Evolutionary conservation across 2,888 invertebrate genomes (phyloP).

Genomic region (Caenorhabditis wallacei): DNA sequence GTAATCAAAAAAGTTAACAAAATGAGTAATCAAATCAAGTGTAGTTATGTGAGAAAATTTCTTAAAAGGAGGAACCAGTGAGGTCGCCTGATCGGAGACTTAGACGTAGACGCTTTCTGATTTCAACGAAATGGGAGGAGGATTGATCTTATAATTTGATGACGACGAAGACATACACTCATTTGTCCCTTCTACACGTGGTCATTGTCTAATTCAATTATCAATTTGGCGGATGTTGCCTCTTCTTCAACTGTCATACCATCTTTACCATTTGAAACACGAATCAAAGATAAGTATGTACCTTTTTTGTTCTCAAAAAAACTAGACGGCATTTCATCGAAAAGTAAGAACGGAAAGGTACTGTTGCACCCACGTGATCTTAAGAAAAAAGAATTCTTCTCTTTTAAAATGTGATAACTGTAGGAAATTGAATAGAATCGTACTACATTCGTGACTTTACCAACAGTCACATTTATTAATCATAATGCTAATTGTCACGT

Average conservation of each 20-base stretch:
- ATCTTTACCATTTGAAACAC: constrained; percentile 15
- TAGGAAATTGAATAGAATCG: neutral
- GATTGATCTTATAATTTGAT: constrained; percentile 46
- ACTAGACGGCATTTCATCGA: neutral
- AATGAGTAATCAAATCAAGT: constrained; percentile 35
- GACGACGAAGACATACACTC: constrained; percentile 36
- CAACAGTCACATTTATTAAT: neutral
- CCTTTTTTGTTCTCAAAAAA: constrained; percentile 25
- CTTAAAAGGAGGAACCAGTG: constrained; percentile 28
- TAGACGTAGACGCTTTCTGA: constrained; percentile 36
- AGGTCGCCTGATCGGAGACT: constrained; percentile 34
- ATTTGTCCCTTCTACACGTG: constrained; percentile 35
- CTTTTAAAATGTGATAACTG: neutral
- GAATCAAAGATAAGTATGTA: constrained; percentile 37
- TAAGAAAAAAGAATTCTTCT: neutral
- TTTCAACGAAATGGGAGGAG: constrained; percentile 60
- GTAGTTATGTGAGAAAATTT: constrained; percentile 12
- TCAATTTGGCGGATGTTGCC: constrained; percentile 28
- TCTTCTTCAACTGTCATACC: constrained; percentile 19
- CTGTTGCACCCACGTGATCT: neutral
- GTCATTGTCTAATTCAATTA: constrained; percentile 47
- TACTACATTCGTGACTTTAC: neutral
- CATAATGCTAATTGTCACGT: constrained; percentile 11
- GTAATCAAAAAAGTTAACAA: constrained; percentile 21
- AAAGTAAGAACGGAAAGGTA: constrained; percentile 22